Conservation (phyloP, 1,140 invertebrate species). For the Magallana gigas region DNA sequence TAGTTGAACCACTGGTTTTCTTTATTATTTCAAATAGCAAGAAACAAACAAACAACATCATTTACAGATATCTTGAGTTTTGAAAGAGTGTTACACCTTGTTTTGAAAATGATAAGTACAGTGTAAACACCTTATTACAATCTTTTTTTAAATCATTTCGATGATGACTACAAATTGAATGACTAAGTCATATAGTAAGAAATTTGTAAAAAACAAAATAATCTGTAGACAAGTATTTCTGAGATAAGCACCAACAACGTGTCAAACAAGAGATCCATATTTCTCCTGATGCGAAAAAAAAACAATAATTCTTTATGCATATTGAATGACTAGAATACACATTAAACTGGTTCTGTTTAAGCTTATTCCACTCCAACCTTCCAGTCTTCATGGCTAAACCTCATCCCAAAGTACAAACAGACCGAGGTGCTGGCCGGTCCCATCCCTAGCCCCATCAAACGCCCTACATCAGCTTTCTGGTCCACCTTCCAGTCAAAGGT, state of each 20-base stretch:
- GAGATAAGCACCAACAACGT: background rate
- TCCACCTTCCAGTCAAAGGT: slow-evolving; percentile 76
- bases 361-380: slow-evolving; percentile 70
- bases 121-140: no score
- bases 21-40: no score
- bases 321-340: slow-evolving; percentile 20
- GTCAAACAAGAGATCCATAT: background rate
- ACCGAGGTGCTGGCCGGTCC: background rate
- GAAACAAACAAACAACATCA: no score
- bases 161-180: background rate
- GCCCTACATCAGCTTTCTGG: slow-evolving; percentile 27
- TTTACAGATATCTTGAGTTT: no score
- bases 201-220: background rate
- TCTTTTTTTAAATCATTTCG: no score
- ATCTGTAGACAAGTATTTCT: background rate
- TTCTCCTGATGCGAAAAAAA: background rate
- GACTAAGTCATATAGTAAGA: background rate
- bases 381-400: slow-evolving; percentile 73
- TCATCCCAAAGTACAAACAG: slow-evolving; percentile 71
- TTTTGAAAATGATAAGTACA: no score
- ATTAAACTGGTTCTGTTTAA: background rate
- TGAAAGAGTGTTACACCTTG: no score
- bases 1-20: no score
- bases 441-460: slow-evolving; percentile 38
- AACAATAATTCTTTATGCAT: background rate